These are phyloP conservation scores for Leptoteleia sp. DNA, from an alignment of 1,140 invertebrate genomes.

Conservation along the genomic window DNA sequence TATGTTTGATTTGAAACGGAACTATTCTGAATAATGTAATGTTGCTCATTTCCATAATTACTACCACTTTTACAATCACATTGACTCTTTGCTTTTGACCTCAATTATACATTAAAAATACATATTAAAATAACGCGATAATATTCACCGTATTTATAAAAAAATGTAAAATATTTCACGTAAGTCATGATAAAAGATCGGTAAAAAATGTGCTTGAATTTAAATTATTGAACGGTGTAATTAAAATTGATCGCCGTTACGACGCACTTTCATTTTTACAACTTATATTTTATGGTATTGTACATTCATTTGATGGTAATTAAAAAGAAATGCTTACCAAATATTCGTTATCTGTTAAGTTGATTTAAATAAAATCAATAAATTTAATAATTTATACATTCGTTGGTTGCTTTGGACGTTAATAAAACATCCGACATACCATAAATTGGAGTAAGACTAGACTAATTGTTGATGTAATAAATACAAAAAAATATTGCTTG, in stretches of 20 bases:
- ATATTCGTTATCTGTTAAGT: not conserved
- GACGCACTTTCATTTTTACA: constrained; percentile 25
- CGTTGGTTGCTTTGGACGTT: constrained; percentile 11
- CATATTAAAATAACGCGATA: constrained; percentile 39
- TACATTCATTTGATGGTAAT: constrained; percentile 27
- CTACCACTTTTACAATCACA: constrained; percentile 53
- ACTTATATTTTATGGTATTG: constrained; percentile 39
- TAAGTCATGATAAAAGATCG: constrained; percentile 23
- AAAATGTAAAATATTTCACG: constrained; percentile 12
- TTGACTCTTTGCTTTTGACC: constrained; percentile 37
- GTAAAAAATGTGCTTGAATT: constrained; percentile 26
- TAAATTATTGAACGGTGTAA: constrained; percentile 30
- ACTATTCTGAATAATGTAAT: constrained; percentile 22
- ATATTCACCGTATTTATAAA: constrained; percentile 26
- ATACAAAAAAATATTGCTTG: too few species aligned
- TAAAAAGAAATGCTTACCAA: not conserved
- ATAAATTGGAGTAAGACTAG: constrained; percentile 38
- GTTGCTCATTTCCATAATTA: not conserved
- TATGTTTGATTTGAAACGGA: constrained; percentile 19
- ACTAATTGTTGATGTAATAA: constrained; percentile 31
- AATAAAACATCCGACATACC: constrained; percentile 12
- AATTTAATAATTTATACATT: not conserved
- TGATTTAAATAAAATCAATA: constrained; percentile 10
- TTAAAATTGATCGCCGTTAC: constrained; percentile 5
- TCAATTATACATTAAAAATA: constrained; percentile 22